Conservation (phyloP, 2,113 vertebrate species). For the Stercorarius parasiticus region DNA sequence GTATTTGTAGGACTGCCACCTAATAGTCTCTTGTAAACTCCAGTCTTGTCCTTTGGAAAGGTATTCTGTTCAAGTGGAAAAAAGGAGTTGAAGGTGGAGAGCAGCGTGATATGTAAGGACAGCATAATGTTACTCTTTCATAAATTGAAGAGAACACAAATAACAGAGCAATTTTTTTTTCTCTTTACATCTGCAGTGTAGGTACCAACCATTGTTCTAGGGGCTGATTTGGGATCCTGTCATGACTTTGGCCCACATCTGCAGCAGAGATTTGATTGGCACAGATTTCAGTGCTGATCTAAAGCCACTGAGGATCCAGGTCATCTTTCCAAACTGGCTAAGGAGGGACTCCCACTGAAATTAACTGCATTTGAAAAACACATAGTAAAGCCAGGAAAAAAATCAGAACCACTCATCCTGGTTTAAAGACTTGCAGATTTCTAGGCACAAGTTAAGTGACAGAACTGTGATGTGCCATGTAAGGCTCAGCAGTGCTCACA, state of each 20-base stretch:
- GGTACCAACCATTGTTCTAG: not conserved
- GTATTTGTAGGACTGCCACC: not conserved
- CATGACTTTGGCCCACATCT: not conserved
- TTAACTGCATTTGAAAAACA: not conserved
- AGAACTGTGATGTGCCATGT: not conserved
- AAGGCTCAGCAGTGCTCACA: not conserved
- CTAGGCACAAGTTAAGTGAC: not conserved
- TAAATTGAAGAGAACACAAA: not conserved
- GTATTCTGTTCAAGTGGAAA: not conserved
- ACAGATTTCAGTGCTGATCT: not conserved
- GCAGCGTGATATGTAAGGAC: not conserved
- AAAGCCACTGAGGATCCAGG: not conserved
- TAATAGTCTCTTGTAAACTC: not conserved
- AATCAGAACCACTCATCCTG: not conserved
- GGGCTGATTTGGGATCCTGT: not conserved
- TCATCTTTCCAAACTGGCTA: not conserved
- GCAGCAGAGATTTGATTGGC: not conserved
- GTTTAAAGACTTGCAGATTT: not conserved
- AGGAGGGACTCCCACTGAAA: not conserved
- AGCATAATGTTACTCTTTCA: not conserved
- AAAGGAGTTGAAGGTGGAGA: not conserved
- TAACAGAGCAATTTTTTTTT: not conserved
- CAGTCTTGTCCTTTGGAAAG: not conserved
- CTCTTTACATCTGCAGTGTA: not conserved
- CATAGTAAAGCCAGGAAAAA: not conserved